A percentile compares a stretch with the other conserved stretches of the same genome.
phyloP scores from a whole-genome alignment of 1,140 invertebrate species.

The Drosophila kanapiae region DNA sequence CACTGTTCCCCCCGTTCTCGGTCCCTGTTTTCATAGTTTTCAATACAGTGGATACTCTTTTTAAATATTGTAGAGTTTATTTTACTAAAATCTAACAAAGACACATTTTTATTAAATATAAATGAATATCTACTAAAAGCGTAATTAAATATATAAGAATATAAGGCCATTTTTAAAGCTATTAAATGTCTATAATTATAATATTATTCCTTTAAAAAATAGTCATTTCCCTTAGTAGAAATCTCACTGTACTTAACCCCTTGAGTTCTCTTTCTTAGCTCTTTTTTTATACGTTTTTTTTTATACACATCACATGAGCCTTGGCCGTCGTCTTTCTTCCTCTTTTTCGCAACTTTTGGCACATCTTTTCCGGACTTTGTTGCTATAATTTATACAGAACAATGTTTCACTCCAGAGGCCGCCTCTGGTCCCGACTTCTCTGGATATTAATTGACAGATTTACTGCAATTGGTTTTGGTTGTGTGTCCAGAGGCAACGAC shows the following conservation, averaged over 20 bases:
- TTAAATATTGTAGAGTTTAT: neutral
- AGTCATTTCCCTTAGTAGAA: neutral
- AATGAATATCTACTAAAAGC: neutral
- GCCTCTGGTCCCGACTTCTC: constrained; percentile 45
- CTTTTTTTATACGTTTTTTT: neutral
- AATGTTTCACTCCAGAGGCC: constrained; percentile 23
- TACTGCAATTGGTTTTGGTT: constrained; percentile 68
- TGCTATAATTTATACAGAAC: constrained; percentile 30
- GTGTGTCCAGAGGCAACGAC: constrained; percentile 57
- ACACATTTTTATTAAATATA: too few relatives aligned
- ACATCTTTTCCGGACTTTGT: constrained; percentile 39
- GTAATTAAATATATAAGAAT: neutral
- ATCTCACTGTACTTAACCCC: neutral
- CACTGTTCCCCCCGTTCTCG: neutral
- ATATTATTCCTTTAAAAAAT: neutral
- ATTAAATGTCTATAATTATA: too few relatives aligned
- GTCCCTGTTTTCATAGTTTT: constrained; percentile 1
- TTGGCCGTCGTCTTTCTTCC: constrained; percentile 10
- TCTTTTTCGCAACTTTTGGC: constrained; percentile 22
- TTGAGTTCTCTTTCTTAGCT: neutral
- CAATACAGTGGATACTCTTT: neutral
- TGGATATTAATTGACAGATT: constrained; percentile 72
- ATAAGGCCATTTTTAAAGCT: too few relatives aligned
- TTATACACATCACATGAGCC: neutral
- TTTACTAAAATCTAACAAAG: neutral